Evolutionary conservation across 2,113 vertebrate genomes (phyloP).

Genomic region (Notarius lentiginosus): DNA sequence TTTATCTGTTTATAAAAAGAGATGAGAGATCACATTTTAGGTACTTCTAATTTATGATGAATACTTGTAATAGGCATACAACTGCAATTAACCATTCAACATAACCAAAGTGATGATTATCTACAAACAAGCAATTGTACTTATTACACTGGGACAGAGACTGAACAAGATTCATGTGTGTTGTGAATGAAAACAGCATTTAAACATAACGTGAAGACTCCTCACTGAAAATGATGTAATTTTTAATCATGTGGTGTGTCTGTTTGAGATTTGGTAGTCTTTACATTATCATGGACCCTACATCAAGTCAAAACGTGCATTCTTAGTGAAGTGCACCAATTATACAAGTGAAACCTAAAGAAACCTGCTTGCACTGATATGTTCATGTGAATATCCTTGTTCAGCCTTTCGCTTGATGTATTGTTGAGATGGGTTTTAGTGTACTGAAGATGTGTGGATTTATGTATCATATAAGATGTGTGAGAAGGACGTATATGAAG

Average conservation of each 20-base stretch:
- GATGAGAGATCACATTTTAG: neutral
- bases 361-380: neutral
- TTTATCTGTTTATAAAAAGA: constrained; percentile 27
- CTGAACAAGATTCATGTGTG: neutral
- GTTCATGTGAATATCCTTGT: neutral
- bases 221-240: neutral
- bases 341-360: neutral
- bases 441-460: neutral
- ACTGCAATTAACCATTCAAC: neutral
- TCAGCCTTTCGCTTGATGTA: neutral
- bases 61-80: neutral
- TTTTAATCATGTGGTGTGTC: neutral
- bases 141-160: neutral
- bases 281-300: neutral
- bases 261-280: neutral
- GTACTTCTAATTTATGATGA: constrained; percentile 14
- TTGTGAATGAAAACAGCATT: neutral
- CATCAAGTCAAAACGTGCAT: neutral
- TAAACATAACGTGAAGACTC: too few relatives aligned
- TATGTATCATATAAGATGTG: neutral
- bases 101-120: constrained; percentile 2
- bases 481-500: neutral
- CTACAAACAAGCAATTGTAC: neutral
- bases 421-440: neutral
- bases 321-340: constrained; percentile 1